These are phyloP conservation scores for Sitophilus oryzae DNA, from an alignment of 1,140 invertebrate genomes.

Conservation along the genomic window DNA sequence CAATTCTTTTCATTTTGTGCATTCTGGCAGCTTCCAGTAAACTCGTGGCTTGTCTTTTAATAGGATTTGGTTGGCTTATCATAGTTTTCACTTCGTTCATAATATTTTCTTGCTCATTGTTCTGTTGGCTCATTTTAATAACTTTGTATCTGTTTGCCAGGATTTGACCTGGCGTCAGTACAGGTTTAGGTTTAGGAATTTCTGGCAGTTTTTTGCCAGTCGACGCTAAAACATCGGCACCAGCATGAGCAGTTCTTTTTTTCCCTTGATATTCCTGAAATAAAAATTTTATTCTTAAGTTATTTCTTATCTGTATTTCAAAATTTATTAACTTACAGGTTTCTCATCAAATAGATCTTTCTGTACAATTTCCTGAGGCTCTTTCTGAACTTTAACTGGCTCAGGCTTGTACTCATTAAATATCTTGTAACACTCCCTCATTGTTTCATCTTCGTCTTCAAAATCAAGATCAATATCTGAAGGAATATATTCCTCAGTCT, in stretches of 20 bases:
- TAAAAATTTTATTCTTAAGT: background rate
- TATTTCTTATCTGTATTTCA: background rate
- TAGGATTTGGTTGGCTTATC: conserved; percentile 14
- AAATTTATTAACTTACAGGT: conserved; percentile 2
- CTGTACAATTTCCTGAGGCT: conserved; percentile 27
- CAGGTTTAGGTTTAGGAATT: conserved; percentile 27
- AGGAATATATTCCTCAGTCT: conserved; percentile 48
- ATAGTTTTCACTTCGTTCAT: conserved; percentile 34
- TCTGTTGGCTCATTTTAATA: conserved; percentile 31
- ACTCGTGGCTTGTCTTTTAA: conserved; percentile 23
- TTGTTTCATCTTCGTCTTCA: conserved; percentile 37
- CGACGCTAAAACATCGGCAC: conserved; percentile 32
- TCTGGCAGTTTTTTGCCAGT: conserved; percentile 14
- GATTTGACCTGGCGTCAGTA: conserved; percentile 29
- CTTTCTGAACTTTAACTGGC: background rate
- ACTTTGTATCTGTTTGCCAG: conserved; percentile 39
- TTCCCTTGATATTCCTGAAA: conserved; percentile 30
- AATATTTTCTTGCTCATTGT: conserved; percentile 36
- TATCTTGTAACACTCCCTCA: conserved; percentile 67
- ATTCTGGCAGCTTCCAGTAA: conserved; percentile 29
- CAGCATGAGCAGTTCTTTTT: conserved; percentile 48
- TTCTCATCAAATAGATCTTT: conserved; percentile 26
- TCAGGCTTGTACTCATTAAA: conserved; percentile 54
- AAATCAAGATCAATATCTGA: conserved; percentile 27
- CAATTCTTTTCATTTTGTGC: conserved; percentile 24